phyloP scores from a whole-genome alignment of 2,113 vertebrate species.

The Balaeniceps rex region DNA sequence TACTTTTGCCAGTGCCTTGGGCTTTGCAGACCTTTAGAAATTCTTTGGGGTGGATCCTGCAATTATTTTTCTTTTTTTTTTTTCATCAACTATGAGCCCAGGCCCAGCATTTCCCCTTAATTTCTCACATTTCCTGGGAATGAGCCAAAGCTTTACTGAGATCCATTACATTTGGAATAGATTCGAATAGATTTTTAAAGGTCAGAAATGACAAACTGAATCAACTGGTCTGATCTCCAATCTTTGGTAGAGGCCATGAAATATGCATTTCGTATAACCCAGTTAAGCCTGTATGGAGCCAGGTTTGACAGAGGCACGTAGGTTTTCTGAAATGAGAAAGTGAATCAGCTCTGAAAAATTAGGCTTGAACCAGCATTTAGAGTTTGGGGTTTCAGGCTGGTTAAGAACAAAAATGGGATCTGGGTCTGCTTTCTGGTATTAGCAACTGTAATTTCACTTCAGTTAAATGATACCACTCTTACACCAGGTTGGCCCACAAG shows the following conservation, averaged over 20 bases:
- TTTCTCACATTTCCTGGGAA: neutral
- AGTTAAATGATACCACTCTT: neutral
- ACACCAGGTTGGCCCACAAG: neutral
- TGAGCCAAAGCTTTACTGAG: neutral
- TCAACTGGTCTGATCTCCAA: neutral
- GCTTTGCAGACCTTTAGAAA: neutral
- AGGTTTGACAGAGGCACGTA: neutral
- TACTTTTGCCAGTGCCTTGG: neutral
- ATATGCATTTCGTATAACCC: accelerated
- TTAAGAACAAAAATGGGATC: neutral
- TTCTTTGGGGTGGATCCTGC: neutral
- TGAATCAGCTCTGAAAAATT: neutral
- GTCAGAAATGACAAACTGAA: neutral
- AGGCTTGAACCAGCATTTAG: neutral
- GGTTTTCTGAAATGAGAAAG: neutral
- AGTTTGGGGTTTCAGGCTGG: neutral
- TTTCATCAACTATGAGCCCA: neutral
- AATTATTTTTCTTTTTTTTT: neutral
- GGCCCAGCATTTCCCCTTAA: neutral
- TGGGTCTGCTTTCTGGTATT: neutral
- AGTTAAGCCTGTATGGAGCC: neutral
- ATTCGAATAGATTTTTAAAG: neutral
- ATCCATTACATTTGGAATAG: neutral
- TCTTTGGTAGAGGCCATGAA: neutral
- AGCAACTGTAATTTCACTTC: neutral